These are phyloP conservation scores for Miichthys miiuy DNA, from an alignment of 2,797 vertebrate genomes.

Conservation along the genomic window DNA sequence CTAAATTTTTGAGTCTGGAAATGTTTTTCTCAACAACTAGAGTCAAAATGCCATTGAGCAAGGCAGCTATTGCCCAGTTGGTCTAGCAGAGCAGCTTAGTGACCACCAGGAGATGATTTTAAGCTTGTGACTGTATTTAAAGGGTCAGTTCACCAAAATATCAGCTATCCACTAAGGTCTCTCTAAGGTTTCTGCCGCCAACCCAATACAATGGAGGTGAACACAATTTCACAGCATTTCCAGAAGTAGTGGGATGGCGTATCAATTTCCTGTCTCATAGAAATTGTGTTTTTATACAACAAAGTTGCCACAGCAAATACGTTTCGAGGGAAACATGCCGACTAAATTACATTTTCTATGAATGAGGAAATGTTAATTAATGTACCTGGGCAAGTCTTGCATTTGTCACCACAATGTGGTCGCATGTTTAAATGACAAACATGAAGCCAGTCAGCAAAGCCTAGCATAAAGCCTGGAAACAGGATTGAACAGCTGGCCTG, in stretches of 20 bases:
- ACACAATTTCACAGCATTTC: background rate
- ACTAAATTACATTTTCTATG: no score
- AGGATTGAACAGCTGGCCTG: background rate
- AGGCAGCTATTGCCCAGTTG: background rate
- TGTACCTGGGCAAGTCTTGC: no score
- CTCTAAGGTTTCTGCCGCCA: no score
- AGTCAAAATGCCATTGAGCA: background rate
- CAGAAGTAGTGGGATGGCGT: no score
- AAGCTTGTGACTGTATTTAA: background rate
- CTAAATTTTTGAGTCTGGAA: background rate
- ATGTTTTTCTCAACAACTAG: background rate
- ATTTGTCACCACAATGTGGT: no score
- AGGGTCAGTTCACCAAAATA: conserved; percentile 2
- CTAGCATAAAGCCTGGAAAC: background rate
- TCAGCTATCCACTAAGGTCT: background rate
- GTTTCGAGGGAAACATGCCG: no score
- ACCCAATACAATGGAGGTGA: no score
- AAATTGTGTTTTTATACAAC: no score
- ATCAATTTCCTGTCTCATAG: no score
- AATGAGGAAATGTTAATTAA: no score
- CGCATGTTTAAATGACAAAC: background rate
- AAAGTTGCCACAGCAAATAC: no score
- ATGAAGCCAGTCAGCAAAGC: background rate
- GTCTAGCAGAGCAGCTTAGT: background rate
- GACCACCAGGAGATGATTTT: background rate